phyloP scores from a whole-genome alignment of 2,797 vertebrate species.

The Hybognathus amarus region DNA sequence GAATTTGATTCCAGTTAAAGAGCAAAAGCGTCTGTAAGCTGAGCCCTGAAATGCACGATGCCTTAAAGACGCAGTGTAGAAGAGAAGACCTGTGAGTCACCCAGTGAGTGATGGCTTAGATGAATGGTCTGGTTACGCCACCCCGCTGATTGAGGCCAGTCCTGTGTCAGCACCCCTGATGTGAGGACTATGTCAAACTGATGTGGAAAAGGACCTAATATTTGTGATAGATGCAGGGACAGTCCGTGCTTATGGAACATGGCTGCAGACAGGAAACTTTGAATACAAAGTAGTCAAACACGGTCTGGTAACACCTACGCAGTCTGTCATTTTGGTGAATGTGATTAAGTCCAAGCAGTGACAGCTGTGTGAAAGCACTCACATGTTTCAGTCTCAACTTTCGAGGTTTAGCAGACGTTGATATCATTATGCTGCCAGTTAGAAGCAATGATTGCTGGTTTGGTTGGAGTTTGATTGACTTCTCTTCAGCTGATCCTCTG shows the following conservation, averaged over 20 bases:
- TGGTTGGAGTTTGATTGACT: neutral
- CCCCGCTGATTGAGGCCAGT: conserved; percentile 24
- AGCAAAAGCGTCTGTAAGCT: conserved; percentile 25
- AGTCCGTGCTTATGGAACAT: conserved; percentile 24
- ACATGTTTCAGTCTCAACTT: neutral
- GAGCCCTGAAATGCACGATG: conserved; percentile 14
- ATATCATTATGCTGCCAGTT: conserved; percentile 14
- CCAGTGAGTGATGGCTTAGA: conserved; percentile 39
- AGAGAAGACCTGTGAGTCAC: conserved; percentile 36
- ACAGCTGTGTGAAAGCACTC: conserved; percentile 12
- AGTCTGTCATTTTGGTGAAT: conserved; percentile 11
- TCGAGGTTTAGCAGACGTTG: conserved; percentile 9
- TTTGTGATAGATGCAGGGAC: conserved; percentile 26
- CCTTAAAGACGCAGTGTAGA: neutral
- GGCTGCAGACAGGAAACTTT: conserved; percentile 31
- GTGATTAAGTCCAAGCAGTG: neutral
- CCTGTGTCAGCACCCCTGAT: conserved; percentile 44
- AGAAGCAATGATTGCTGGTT: neutral
- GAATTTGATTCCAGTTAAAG: neutral
- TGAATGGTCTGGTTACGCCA: conserved; percentile 39
- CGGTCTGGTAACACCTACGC: neutral
- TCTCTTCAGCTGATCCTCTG: neutral
- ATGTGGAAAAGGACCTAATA: neutral
- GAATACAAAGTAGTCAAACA: neutral
- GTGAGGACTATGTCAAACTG: conserved; percentile 5